Evolutionary conservation across 2,888 invertebrate genomes (phyloP).

Genomic region (Morpho deidamia): DNA sequence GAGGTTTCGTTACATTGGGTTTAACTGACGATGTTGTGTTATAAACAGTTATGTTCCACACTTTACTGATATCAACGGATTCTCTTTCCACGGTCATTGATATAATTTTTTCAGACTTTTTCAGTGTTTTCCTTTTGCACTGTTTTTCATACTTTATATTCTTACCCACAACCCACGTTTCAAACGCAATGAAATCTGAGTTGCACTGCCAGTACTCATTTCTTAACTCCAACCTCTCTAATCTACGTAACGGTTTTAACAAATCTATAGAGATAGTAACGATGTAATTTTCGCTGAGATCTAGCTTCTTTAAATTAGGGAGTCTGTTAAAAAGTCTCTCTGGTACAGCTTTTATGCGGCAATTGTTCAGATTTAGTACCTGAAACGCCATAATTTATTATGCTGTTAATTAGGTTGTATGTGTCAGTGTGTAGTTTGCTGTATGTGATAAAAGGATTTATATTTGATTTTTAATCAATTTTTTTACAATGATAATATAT

Average conservation of each 20-base stretch:
- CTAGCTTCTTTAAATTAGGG: constrained; percentile 75
- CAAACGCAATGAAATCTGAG: constrained; percentile 53
- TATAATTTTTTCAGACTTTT: constrained; percentile 79
- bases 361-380: constrained; percentile 78
- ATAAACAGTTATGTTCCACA: constrained; percentile 59
- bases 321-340: constrained; percentile 70
- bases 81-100: constrained; percentile 50
- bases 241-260: constrained; percentile 62
- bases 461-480: too few species aligned
- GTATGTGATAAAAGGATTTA: too few species aligned
- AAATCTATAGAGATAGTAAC: constrained; percentile 68
- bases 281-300: constrained; percentile 80
- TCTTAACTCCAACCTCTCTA: constrained; percentile 71
- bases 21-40: constrained; percentile 34
- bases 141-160: constrained; percentile 66
- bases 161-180: constrained; percentile 55
- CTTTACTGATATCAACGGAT: constrained; percentile 48
- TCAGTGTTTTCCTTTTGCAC: constrained; percentile 54
- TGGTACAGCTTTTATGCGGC: constrained; percentile 76
- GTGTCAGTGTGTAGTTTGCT: too few species aligned
- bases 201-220: constrained; percentile 80
- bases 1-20: constrained; percentile 30
- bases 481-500: too few species aligned
- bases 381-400: constrained; percentile 57
- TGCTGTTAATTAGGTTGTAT: too few species aligned